Conservation (phyloP, 2,113 vertebrate species). For the Solenodon paradoxus region DNA sequence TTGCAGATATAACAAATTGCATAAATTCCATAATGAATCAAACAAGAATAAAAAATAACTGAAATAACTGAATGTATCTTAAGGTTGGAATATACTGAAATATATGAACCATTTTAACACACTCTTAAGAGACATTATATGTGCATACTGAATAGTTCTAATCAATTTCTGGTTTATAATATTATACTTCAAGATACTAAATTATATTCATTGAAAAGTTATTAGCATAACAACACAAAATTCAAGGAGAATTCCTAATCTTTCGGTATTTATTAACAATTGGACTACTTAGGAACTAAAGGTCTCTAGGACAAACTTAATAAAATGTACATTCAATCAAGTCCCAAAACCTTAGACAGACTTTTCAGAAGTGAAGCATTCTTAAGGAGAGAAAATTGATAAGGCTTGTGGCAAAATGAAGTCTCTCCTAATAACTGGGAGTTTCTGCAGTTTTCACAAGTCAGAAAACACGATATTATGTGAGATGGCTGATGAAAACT, state of each 20-base stretch:
- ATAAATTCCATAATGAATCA: not conserved
- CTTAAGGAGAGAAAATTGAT: slow-evolving; percentile 1
- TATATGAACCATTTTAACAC: not conserved
- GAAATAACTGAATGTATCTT: not conserved
- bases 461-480: not conserved
- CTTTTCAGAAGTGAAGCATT: not conserved
- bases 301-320: not conserved
- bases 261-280: slow-evolving; percentile 3
- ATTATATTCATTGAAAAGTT: not conserved
- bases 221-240: not conserved
- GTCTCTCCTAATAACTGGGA: not conserved
- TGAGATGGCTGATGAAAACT: slow-evolving; percentile 24
- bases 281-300: not conserved
- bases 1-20: not conserved
- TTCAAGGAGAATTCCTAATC: not conserved
- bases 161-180: not conserved
- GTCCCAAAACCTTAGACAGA: not conserved
- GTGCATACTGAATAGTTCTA: not conserved
- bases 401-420: not conserved
- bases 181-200: not conserved
- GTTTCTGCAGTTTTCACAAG: not conserved
- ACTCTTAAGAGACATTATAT: not conserved
- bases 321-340: not conserved
- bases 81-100: not conserved
- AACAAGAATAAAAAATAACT: not conserved